Base-by-base conservation (phyloP, 1,140 invertebrate species). In the Hycleus cichorii region DNA sequence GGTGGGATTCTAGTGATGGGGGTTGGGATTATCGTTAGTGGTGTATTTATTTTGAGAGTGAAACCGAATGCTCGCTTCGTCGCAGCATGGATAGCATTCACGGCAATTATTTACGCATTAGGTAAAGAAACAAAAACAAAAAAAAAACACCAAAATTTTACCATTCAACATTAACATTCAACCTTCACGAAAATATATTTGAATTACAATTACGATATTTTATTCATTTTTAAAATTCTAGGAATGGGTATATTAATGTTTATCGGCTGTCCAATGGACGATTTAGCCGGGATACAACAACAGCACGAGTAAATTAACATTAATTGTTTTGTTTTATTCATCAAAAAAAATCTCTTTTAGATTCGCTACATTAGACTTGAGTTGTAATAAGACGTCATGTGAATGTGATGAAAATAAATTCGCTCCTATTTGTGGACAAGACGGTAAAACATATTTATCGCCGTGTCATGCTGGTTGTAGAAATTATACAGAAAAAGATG, bases 1-100 rank as follows among this genome's bases (percentile, higher is more conserved):
- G 91, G 90, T 60, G 93, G 93, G 59, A 95, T 95, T 64, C 78
- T 95, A 48, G 90, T 95, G 24, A 95, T 95, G 92, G 92, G 91
- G 45, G 65, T 74, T 50, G 91, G 91, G 56, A 92, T 93, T 63
- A 88, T 94, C 66, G 83, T 91, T 45, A 89, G 88, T 59, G 92
- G 91, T 2, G 78, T 92, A 32, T 90, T 91, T 60, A 94, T 95
- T 58, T 72, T 93, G 39, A 83, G 85, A 69, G 76, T 84, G 48
- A 92, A 92, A 65, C 91, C 91, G 1, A 90, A 88, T 43, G 90
- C 92, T 3, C 77, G 85, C 61, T 88, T 89, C 63, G 90, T 95
- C 3, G 90, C 93, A 11, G 89, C 83, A 8, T 95, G 92, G 92
- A 93, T 94, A 47, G 91, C 91, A 8, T 83, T 89, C 60, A 91